phyloP scores from a whole-genome alignment of 2,888 invertebrate genomes.

The Drosophila suboccidentalis region DNA sequence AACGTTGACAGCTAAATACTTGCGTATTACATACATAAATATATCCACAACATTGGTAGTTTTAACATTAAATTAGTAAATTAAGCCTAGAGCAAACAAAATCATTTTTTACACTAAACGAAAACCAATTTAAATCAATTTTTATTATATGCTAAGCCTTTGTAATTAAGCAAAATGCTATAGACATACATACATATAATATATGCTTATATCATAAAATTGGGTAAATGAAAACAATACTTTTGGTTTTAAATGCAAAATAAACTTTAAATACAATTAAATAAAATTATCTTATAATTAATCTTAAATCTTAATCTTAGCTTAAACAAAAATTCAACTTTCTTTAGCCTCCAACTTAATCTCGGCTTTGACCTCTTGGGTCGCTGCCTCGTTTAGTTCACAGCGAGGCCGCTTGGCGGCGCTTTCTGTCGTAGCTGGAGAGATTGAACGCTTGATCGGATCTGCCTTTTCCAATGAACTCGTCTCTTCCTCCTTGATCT shows the following conservation, averaged over 20 bases:
- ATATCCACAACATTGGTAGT: slow-evolving; percentile 43
- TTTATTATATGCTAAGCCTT: slow-evolving; percentile 60
- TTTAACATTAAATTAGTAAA: slow-evolving; percentile 54
- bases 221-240: slow-evolving; percentile 59
- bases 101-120: slow-evolving; percentile 35
- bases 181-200: slow-evolving; percentile 42
- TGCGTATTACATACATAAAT: slow-evolving; percentile 28
- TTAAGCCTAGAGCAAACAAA: slow-evolving; percentile 45
- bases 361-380: slow-evolving; percentile 1
- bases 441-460: slow-evolving; percentile 39
- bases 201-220: slow-evolving; percentile 41
- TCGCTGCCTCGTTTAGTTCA: slow-evolving; percentile 16
- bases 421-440: slow-evolving; percentile 30
- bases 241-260: slow-evolving; percentile 71
- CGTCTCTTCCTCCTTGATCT: slow-evolving; percentile 17
- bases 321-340: background rate
- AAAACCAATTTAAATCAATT: slow-evolving; percentile 66
- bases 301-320: background rate
- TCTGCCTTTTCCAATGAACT: background rate
- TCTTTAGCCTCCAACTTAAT: slow-evolving; percentile 31
- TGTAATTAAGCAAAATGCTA: slow-evolving; percentile 60
- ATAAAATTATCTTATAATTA: background rate
- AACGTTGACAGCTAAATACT: slow-evolving; percentile 35
- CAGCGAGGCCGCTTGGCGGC: slow-evolving; percentile 57
- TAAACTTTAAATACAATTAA: slow-evolving; percentile 64